Evolutionary conservation across 2,888 invertebrate genomes (phyloP), one percentile per base, ranked within the genome.

Genomic region (Agriopis leucophaearia): DNA sequence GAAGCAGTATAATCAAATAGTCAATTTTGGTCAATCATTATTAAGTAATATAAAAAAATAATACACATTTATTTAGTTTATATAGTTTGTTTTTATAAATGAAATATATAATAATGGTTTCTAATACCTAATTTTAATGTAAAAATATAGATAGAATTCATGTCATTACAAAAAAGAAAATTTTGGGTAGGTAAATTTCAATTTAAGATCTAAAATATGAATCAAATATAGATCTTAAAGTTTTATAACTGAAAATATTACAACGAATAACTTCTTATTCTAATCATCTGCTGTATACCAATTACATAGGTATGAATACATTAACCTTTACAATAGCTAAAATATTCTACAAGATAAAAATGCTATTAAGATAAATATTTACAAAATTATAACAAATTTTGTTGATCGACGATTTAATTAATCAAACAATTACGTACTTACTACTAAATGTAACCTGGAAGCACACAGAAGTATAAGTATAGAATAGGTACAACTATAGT

Each of bases 381-480:
- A 92, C 92, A 92, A 70, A 77, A 81, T 76, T 77, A 82, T 78
- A 73, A 82, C 81, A 84, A 72, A 71, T 67, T 35, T 71, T 69
- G 38, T 74, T 74, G 72, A 77, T 73, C 76, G 76, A 78, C 76
- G 51, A 66, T 66, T 60, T 57, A 51, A 16, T 57, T 50, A 45
- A 62, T 57, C 47, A 48, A 40, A 64, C 38, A 35, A 66, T 73
- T 74, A 73, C 69, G 74, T 77, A 69, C 78, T 87, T 89, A 88
- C 62, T 58, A 74, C 86, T 91, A 92, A 81, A 79, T 84, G 81
- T 87, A 88, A 90, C 88, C 84, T 93, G 93, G 93, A 93, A 93
- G 93, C 93, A 92, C 93, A 93, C 90, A 90, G 88, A 93, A 68
- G 90, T 88, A 80, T 82, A 80, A 68, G 90, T 88, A 80, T 82